These are phyloP conservation scores for Xiphorhynchus elegans DNA, from an alignment of 2,113 vertebrate species.

Conservation along the genomic window DNA sequence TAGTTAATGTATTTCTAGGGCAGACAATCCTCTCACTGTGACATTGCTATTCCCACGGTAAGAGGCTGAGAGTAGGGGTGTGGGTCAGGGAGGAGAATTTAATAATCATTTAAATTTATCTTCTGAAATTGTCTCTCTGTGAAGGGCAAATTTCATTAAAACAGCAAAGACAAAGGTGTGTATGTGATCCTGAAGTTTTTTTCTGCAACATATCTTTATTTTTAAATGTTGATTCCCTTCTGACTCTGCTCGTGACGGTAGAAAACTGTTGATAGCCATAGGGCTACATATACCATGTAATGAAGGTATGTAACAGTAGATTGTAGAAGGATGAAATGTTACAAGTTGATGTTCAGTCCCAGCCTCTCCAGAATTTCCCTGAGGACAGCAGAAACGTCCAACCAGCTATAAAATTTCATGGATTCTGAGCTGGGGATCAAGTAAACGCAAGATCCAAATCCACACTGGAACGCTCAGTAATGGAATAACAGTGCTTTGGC, in stretches of 20 bases:
- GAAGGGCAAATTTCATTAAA: not conserved
- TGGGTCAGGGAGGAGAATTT: not conserved
- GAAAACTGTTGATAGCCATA: not conserved
- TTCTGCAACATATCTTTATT: not conserved
- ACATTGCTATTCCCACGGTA: constrained; percentile 2
- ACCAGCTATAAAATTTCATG: not conserved
- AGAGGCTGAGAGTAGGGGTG: not conserved
- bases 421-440: not conserved
- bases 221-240: not conserved
- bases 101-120: not conserved
- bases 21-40: not conserved
- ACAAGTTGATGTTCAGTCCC: not conserved
- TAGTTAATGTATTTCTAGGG: constrained; percentile 53
- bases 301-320: not conserved
- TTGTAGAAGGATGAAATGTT: not conserved
- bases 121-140: not conserved
- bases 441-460: not conserved
- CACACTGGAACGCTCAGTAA: not conserved
- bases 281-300: not conserved
- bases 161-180: not conserved
- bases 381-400: not conserved
- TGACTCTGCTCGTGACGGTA: not conserved
- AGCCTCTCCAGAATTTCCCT: not conserved
- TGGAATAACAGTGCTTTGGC: not conserved
- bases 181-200: not conserved